phyloP scores from a whole-genome alignment of 2,888 invertebrate species.

The Harmothoe impar region DNA sequence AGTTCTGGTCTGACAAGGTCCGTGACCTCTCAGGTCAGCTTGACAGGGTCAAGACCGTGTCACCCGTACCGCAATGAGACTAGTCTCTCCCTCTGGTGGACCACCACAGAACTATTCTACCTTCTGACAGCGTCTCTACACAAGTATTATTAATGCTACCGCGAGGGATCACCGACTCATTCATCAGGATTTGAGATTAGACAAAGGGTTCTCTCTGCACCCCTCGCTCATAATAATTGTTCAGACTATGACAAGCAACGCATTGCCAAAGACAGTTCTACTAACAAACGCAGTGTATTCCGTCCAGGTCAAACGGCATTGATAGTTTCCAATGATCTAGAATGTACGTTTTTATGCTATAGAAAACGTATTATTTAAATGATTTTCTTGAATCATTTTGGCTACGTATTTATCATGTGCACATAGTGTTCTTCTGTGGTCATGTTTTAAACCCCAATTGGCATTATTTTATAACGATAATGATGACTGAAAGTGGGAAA shows the following conservation, averaged over 20 bases:
- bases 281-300: background rate
- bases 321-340: background rate
- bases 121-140: too few relatives aligned
- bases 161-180: too few relatives aligned
- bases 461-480: too few relatives aligned
- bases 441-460: background rate
- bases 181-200: too few relatives aligned
- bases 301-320: background rate
- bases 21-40: slow-evolving; percentile 72
- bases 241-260: background rate
- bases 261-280: background rate
- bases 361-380: background rate
- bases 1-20: slow-evolving; percentile 82
- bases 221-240: too few relatives aligned
- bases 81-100: background rate
- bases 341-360: background rate
- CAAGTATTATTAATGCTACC: too few relatives aligned
- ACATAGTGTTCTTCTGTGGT: background rate
- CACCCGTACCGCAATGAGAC: background rate
- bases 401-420: too few relatives aligned
- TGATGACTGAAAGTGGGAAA: too few relatives aligned
- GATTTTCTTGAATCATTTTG: background rate
- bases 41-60: slow-evolving; percentile 62
- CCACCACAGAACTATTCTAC: background rate
- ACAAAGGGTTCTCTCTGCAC: too few relatives aligned